Base-by-base conservation (phyloP, 1,140 invertebrate species). In the Plodia interpunctella region DNA sequence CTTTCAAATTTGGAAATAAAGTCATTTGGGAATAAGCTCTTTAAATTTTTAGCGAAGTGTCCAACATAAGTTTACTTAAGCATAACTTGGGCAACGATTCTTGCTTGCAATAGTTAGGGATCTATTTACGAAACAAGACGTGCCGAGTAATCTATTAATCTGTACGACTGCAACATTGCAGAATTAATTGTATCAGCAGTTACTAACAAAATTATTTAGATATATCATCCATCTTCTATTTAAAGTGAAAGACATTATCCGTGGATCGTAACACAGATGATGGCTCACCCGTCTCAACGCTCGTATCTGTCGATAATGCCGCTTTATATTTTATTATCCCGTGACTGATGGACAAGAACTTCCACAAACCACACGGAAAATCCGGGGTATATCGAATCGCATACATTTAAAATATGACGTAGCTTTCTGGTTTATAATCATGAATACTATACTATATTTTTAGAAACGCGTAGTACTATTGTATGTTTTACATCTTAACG, bases 51-150 rank as follows among this genome's bases (percentile, higher is more conserved):
- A 35, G 32, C 32, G 3, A 11, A 35, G 21, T 25, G 2, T 25
- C 21, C 66, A 63, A 58, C 66, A 62, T 61, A 68, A 65, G 21
- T 25, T 25, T 25, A 25, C 6, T 25, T 2, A 25, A 3, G n/a
- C n/a, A 25, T 6, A 3, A 25, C 21, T 25, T 25, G 6, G 21
- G 21, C 6, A 25, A 2, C 6, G 6, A 6, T 28, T 28, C 9
- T 9, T 28, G 28, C 4, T 9, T 5, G 28, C 28, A 28, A 28
- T 28, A 28, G 4, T 5, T 28, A 28, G 28, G 28, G n/a, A n/a
- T n/a, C n/a, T 28, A 28, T 28, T 28, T 28, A 28, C 3, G 28
- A n/a, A n/a, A n/a, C n/a, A n/a, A n/a, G n/a, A n/a, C n/a, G n/a
- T n/a, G n/a, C n/a, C n/a, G n/a, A n/a, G n/a, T n/a, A n/a, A n/a